phyloP scores from a whole-genome alignment of 2,113 vertebrate genomes.

The Nannobrachium achirus region DNA sequence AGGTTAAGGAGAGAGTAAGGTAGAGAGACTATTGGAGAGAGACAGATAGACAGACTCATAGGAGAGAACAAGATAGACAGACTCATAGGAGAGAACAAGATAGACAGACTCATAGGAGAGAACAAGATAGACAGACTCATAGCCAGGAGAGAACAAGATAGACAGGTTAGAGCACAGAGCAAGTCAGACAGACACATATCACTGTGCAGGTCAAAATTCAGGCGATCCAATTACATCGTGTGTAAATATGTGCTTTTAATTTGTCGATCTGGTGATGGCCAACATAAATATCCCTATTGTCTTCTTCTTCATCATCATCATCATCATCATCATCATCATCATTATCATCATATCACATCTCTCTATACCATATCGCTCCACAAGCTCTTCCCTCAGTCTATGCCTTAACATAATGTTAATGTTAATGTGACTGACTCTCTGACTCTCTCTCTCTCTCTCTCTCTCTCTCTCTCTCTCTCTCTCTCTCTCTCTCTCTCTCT shows the following conservation, averaged over 20 bases:
- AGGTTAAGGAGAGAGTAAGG: too few relatives aligned
- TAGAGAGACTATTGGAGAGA: too few relatives aligned
- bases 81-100: too few relatives aligned
- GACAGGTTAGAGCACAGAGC: too few relatives aligned
- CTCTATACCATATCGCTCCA: background rate
- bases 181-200: too few relatives aligned
- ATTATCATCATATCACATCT: background rate
- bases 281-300: background rate
- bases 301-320: background rate
- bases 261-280: background rate
- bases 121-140: too few relatives aligned
- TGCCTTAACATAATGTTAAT: background rate
- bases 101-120: too few relatives aligned
- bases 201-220: too few relatives aligned
- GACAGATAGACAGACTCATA: too few relatives aligned
- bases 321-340: background rate
- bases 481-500: background rate
- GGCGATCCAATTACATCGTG: too few relatives aligned
- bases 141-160: too few relatives aligned
- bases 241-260: background rate
- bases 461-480: background rate
- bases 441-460: background rate
- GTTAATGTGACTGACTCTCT: background rate
- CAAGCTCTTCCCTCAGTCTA: background rate
- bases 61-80: too few relatives aligned